Conservation (phyloP, 2,113 vertebrate genomes). For the Cryptoleucopteryx plumbea region DNA sequence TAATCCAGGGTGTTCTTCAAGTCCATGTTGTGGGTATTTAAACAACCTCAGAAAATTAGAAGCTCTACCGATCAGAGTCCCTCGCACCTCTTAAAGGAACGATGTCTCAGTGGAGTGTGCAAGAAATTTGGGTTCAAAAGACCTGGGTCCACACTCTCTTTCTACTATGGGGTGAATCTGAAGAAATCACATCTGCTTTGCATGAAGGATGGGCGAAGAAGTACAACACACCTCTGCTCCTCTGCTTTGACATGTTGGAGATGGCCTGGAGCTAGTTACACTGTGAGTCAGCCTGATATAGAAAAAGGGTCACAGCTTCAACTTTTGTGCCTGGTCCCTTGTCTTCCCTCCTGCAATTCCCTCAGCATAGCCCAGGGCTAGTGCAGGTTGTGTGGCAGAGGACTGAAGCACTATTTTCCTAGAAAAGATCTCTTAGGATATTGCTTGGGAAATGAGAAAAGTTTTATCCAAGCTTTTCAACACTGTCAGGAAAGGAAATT, state of each 20-base stretch:
- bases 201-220: neutral
- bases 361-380: neutral
- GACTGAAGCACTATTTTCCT: neutral
- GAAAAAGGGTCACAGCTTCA: neutral
- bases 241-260: neutral
- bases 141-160: neutral
- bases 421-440: neutral
- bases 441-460: neutral
- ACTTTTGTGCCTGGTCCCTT: neutral
- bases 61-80: neutral
- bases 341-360: neutral
- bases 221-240: neutral
- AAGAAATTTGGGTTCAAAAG: neutral
- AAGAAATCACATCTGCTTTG: neutral
- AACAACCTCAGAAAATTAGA: neutral
- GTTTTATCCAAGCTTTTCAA: neutral
- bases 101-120: neutral
- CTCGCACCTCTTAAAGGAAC: neutral
- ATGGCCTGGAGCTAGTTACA: neutral
- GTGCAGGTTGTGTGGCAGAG: neutral
- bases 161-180: accelerated
- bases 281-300: neutral
- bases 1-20: neutral
- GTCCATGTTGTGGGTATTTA: neutral
- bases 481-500: neutral